phyloP scores from a whole-genome alignment of 2,797 vertebrate genomes.

The Podarcis lilfordi region DNA sequence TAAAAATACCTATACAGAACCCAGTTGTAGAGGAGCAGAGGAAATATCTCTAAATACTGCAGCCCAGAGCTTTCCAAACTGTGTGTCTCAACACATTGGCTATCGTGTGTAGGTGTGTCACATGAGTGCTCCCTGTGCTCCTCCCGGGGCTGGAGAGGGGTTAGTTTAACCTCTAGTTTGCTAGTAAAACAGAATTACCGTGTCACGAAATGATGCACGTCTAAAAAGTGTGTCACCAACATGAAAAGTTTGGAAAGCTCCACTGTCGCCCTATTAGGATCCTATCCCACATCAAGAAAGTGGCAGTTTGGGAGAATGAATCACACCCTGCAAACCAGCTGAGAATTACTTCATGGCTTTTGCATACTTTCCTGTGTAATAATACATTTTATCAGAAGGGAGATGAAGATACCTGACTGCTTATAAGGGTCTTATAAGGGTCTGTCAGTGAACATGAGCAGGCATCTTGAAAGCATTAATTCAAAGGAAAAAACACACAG shows the following conservation, averaged over 20 bases:
- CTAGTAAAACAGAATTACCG: no score
- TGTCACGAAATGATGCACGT: no score
- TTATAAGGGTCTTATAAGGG: slow-evolving; percentile 25
- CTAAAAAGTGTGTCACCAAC: no score
- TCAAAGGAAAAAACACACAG: slow-evolving; percentile 52
- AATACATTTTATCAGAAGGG: slow-evolving; percentile 31
- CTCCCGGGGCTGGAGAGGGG: no score
- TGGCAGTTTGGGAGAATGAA: neutral
- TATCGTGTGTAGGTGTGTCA: no score
- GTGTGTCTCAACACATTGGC: no score
- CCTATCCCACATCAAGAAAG: neutral
- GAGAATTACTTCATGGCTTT: neutral
- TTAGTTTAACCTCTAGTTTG: no score
- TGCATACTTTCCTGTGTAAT: slow-evolving; percentile 36
- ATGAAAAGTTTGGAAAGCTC: no score
- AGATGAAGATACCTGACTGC: slow-evolving; percentile 49
- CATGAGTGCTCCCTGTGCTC: no score
- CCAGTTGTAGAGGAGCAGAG: neutral
- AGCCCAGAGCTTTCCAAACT: no score
- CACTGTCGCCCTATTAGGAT: neutral
- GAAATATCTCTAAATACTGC: neutral
- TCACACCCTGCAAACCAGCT: neutral
- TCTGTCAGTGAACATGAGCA: slow-evolving; percentile 33
- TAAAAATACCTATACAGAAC: neutral
- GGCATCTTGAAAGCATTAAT: slow-evolving; percentile 38